Conservation (phyloP, 2,888 invertebrate genomes). For the Perithous albicinctus region DNA sequence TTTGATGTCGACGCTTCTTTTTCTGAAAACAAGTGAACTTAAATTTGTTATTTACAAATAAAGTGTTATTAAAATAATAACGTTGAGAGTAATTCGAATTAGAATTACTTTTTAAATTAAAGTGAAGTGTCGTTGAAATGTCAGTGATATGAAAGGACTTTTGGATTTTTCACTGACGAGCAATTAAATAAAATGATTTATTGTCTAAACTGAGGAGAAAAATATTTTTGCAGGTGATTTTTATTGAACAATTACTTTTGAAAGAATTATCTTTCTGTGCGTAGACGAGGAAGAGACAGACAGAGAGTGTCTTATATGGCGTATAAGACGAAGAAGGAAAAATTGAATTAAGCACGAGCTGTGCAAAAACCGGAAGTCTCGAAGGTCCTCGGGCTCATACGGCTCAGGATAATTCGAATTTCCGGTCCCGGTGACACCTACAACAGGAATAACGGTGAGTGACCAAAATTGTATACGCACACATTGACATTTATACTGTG, state of each 20-base stretch:
- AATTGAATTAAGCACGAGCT: slow-evolving; percentile 41
- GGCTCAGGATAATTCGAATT: slow-evolving; percentile 61
- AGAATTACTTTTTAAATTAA: no score
- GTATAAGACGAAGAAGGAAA: slow-evolving; percentile 11
- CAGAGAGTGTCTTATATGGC: slow-evolving; percentile 6
- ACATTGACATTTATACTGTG: no score
- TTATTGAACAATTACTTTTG: slow-evolving; percentile 1
- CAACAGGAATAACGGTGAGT: slow-evolving; percentile 63
- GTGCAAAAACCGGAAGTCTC: slow-evolving; percentile 64
- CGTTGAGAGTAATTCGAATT: no score
- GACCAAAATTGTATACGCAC: slow-evolving; percentile 38
- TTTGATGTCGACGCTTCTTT: no score
- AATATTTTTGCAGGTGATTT: no score
- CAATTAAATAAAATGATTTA: no score
- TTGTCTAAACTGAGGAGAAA: background rate
- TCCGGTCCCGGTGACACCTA: slow-evolving; percentile 62
- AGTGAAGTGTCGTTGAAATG: no score
- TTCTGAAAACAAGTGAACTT: no score
- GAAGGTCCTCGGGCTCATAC: slow-evolving; percentile 61
- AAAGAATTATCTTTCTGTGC: background rate
- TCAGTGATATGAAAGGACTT: no score
- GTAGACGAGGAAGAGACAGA: background rate
- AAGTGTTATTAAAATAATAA: no score
- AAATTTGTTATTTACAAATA: no score
- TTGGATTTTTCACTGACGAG: no score